Conservation (phyloP, 1,140 invertebrate genomes). For the Episyrphus balteatus region DNA sequence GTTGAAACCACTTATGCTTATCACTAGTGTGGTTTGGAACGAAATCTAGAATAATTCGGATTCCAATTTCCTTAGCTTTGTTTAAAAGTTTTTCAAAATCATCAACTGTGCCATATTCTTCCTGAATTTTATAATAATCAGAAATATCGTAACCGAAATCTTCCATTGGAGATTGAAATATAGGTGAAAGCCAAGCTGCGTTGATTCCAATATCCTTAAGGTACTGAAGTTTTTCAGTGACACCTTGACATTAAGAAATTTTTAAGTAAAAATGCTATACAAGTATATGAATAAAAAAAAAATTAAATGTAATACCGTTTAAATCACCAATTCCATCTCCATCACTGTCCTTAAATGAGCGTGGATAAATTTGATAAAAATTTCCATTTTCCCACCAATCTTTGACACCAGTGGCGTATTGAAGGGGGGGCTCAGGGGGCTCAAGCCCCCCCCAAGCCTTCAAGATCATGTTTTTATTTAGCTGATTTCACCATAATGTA, state of each 20-base stretch:
- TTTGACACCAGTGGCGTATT: no score
- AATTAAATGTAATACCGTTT: conserved; percentile 28
- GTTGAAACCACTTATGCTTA: conserved; percentile 57
- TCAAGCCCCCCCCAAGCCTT: no score
- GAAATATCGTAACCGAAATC: conserved; percentile 59
- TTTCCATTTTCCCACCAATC: conserved; percentile 54
- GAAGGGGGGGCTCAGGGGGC: no score
- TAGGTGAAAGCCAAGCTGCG: conserved; percentile 57
- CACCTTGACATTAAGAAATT: conserved; percentile 16
- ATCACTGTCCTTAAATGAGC: conserved; percentile 54
- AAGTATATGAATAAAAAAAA: no score
- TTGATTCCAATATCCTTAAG: conserved; percentile 44
- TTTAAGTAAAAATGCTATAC: neutral
- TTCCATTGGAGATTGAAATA: conserved; percentile 55
- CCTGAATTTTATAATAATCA: conserved; percentile 57
- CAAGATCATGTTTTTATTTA: no score
- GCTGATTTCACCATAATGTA: no score
- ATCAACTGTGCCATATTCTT: conserved; percentile 56
- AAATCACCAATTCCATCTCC: conserved; percentile 43
- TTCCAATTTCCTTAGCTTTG: conserved; percentile 39
- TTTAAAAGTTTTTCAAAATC: conserved; percentile 57
- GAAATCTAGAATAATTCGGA: conserved; percentile 32
- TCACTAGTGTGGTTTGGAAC: conserved; percentile 63
- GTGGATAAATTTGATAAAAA: conserved; percentile 55
- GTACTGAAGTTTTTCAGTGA: conserved; percentile 41